These are phyloP conservation scores for Ylistrum balloti DNA, from an alignment of 1,140 invertebrate genomes.

Conservation along the genomic window DNA sequence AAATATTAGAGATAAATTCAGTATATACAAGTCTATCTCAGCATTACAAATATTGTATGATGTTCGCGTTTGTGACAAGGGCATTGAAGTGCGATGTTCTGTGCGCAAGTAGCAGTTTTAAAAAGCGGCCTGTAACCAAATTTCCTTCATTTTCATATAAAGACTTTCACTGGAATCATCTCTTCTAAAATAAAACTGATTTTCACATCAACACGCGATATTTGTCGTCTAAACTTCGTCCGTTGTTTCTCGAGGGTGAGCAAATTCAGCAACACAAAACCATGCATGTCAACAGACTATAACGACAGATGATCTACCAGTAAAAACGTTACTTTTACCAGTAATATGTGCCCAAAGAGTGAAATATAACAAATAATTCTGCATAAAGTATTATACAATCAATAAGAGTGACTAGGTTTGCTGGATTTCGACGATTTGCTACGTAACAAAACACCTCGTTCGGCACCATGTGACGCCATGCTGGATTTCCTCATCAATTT, in stretches of 20 bases:
- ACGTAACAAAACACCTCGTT: conserved; percentile 29
- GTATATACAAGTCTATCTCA: too few species aligned
- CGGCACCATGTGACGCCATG: conserved; percentile 77
- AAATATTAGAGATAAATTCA: too few species aligned
- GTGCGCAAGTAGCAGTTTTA: too few species aligned
- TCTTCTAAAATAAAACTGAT: too few species aligned
- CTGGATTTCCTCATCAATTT: conserved; percentile 67
- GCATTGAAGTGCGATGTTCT: too few species aligned
- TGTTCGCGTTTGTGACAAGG: too few species aligned
- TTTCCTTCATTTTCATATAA: too few species aligned
- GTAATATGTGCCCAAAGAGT: background rate
- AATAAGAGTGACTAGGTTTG: background rate
- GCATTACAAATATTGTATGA: too few species aligned
- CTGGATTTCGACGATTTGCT: conserved; percentile 7
- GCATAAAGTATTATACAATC: background rate
- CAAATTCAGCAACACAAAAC: background rate
- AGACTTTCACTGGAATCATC: too few species aligned
- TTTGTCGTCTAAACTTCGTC: background rate
- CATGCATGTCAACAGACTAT: background rate
- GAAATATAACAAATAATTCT: background rate
- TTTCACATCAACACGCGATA: too few species aligned
- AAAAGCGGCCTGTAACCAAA: too few species aligned
- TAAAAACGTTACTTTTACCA: background rate
- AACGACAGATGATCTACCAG: background rate
- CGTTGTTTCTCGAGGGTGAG: background rate